Base-by-base conservation (phyloP, 2,113 vertebrate species). In the Lathamus discolor region DNA sequence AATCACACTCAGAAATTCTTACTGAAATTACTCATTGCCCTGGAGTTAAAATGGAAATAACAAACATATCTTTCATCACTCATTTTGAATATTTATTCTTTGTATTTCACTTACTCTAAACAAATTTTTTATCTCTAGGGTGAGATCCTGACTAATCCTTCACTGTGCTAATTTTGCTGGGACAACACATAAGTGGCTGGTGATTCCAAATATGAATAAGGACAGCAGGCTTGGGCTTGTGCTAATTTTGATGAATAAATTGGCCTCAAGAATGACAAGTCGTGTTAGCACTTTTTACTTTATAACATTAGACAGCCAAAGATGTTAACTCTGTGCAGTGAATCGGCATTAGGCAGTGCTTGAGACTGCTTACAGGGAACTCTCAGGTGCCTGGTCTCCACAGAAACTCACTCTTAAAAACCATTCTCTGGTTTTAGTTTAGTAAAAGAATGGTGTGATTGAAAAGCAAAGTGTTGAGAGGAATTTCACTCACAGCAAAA, bases 231-330 rank as follows among this genome's bases (percentile, higher is more conserved):
- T 86, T 55, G 73, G 61, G 76, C 95, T 92, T 93, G 86, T 68
- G 62, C n/a, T 92, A 43, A 86, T 94, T 95, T 85, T 88, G 88
- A 82, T 95, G 48, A 86, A 82, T 90, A 75, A 88, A 92, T 89
- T 89, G 24, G 43, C 69, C 66, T 93, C 1, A 3, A 92, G 91
- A 95, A 92, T 89, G 89, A 92, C 81, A 95, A 93, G 76, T 79
- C 4, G 0, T 61, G 62, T 91, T 95, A 93, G 66, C 87, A 89
- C 89, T 86, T 95, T 90, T 91, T 80, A 84, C 33, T 96, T 93
- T 77, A 59, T 37, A 54, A 20, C 13, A 13, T 68, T 61, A 86
- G 29, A 35, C 66, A 70, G 37, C 64, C 48, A 67, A 59, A 90
- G 43, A 81, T 91, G 39, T 95, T 96, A 87, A 91, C 72, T 76